phyloP scores from a whole-genome alignment of 2,888 invertebrate species.

The Folsomia manolachei region DNA sequence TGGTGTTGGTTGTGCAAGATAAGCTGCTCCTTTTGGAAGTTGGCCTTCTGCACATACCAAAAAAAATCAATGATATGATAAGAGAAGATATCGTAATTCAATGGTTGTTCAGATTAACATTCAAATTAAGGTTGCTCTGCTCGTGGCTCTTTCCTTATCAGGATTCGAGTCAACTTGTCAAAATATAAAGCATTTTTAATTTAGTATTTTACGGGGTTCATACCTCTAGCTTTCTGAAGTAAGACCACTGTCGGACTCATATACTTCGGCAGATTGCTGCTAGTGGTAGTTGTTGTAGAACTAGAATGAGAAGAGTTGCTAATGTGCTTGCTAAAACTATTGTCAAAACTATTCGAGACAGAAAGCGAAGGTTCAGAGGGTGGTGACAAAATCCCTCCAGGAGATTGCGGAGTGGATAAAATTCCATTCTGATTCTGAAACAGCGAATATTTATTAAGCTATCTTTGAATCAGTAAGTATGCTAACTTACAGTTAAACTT shows the following conservation, averaged over 20 bases:
- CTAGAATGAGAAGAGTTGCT: constrained; percentile 28
- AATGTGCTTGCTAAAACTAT: constrained; percentile 4
- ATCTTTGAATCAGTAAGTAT: not conserved
- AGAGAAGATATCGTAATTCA: not conserved
- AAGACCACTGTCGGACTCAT: constrained; percentile 85
- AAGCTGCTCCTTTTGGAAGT: constrained; percentile 72
- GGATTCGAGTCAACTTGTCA: too few species aligned
- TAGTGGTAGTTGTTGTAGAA: constrained; percentile 32
- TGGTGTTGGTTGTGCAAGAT: constrained; percentile 60
- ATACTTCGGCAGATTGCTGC: constrained; percentile 64
- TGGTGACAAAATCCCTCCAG: not conserved
- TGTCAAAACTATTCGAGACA: not conserved
- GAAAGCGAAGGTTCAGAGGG: not conserved
- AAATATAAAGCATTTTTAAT: too few species aligned
- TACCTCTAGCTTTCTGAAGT: constrained; percentile 84
- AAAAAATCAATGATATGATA: not conserved
- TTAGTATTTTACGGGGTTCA: too few species aligned
- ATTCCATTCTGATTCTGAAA: not conserved
- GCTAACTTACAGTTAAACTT: too few species aligned
- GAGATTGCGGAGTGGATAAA: not conserved
- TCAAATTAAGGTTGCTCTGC: too few species aligned
- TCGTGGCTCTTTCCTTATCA: too few species aligned
- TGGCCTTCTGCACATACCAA: constrained; percentile 67
- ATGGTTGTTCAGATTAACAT: not conserved
- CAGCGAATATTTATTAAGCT: not conserved